Conservation (phyloP, 2,888 invertebrate species). For the Trachelus stipa region DNA sequence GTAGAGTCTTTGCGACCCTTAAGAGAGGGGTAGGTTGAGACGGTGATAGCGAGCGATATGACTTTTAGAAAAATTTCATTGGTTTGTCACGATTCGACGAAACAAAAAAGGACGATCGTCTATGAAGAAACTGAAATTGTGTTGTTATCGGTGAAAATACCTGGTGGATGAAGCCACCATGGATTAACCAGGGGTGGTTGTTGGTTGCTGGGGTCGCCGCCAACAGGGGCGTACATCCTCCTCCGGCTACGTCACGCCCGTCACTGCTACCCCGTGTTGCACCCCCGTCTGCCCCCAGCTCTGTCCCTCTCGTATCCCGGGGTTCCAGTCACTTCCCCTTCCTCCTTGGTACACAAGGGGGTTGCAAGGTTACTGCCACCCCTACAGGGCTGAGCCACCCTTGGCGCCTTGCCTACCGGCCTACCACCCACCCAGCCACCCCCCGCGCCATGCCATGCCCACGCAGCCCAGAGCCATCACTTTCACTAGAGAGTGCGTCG, state of each 20-base stretch:
- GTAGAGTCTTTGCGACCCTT: no score
- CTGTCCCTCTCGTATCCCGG: conserved; percentile 43
- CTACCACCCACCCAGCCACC: conserved; percentile 8
- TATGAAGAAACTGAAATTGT: no score
- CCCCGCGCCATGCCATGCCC: conserved; percentile 31
- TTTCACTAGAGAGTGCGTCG: conserved; percentile 47
- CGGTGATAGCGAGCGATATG: not conserved
- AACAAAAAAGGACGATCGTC: no score
- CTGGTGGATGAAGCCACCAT: conserved; percentile 65
- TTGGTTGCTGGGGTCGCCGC: conserved; percentile 62
- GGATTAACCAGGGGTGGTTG: conserved; percentile 62
- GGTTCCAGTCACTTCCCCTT: conserved; percentile 23
- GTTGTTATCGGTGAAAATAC: conserved; percentile 42
- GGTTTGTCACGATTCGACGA: no score
- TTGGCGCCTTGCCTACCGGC: conserved; percentile 8
- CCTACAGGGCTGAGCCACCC: conserved; percentile 23
- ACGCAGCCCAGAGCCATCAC: conserved; percentile 54
- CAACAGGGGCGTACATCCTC: conserved; percentile 66
- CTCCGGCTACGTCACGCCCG: conserved; percentile 65
- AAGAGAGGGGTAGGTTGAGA: conserved; percentile 2
- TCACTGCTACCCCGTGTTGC: conserved; percentile 60
- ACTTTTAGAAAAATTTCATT: conserved; percentile 13
- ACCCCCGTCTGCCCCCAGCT: conserved; percentile 48
- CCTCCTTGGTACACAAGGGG: conserved; percentile 41
- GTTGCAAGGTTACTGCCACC: conserved; percentile 61